A percentile compares a stretch with the other conserved stretches of the same genome.
phyloP scores from a whole-genome alignment of 2,888 invertebrate genomes.

The Heliconius sara region DNA sequence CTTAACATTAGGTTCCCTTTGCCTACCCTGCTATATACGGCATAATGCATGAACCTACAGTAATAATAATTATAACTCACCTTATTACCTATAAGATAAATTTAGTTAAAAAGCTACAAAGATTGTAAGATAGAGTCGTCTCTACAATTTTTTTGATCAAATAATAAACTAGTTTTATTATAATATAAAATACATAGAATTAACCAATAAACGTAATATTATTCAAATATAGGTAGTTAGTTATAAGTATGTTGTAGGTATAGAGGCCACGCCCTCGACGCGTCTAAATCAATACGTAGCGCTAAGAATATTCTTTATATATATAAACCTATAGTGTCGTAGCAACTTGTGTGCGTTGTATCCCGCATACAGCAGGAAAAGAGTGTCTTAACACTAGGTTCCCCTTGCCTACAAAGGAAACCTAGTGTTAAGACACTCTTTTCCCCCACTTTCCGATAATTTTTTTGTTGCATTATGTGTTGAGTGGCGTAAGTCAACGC shows the following conservation, averaged over 20 bases:
- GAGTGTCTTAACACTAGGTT: too few relatives aligned
- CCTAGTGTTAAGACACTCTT: too few relatives aligned
- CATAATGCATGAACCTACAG: too few relatives aligned
- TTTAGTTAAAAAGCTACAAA: neutral
- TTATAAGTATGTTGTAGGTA: conserved; percentile 6
- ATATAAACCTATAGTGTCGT: neutral
- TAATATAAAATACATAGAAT: neutral
- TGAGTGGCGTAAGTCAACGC: too few relatives aligned
- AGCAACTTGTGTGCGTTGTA: neutral
- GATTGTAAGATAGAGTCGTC: neutral
- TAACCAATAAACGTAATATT: neutral
- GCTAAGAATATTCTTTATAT: conserved; percentile 19
- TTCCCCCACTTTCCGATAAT: too few relatives aligned
- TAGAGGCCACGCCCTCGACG: conserved; percentile 38
- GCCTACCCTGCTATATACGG: too few relatives aligned
- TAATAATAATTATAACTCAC: too few relatives aligned
- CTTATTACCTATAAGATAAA: neutral
- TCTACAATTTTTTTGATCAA: neutral
- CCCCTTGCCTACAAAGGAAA: too few relatives aligned
- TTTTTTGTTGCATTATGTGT: too few relatives aligned
- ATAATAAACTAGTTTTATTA: too few relatives aligned
- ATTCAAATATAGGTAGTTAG: neutral
- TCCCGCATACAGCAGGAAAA: too few relatives aligned
- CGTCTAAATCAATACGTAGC: conserved; percentile 42
- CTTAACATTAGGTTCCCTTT: too few relatives aligned